A percentile compares a stretch with the other conserved stretches of the same genome.
Evolutionary conservation across 2,797 vertebrate species (phyloP).

Genomic region (Diplodus sargus): DNA sequence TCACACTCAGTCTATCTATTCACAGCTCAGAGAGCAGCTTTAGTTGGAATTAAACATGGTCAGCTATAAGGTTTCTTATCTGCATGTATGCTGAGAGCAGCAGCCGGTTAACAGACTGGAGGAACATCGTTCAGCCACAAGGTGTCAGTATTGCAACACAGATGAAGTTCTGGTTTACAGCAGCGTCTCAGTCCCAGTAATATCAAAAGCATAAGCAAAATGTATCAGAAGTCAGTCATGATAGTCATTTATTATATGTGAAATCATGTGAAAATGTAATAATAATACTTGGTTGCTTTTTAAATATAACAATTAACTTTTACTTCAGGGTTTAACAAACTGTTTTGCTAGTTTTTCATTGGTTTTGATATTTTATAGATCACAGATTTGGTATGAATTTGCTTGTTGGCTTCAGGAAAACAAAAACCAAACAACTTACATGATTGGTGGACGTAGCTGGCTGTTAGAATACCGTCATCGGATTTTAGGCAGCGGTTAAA

Average conservation of each 20-base stretch:
- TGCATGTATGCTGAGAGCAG: not conserved
- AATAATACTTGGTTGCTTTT: too few species aligned
- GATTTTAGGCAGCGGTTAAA: constrained; percentile 1
- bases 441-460: not conserved
- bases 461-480: not conserved
- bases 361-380: not conserved
- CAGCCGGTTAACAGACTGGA: not conserved
- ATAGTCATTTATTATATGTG: not conserved
- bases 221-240: not conserved
- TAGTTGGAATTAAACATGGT: not conserved
- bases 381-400: not conserved
- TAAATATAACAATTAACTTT: too few species aligned
- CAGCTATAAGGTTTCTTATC: not conserved
- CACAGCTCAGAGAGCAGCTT: not conserved
- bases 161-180: not conserved
- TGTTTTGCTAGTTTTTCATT: too few species aligned
- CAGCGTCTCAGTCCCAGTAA: not conserved
- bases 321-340: not conserved
- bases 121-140: constrained; percentile 51
- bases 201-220: not conserved
- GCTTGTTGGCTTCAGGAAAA: not conserved
- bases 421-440: not conserved
- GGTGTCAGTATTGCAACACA: constrained; percentile 57
- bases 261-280: not conserved
- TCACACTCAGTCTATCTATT: not conserved